Conservation (phyloP, 1,140 invertebrate genomes). For the Portunus trituberculatus region DNA sequence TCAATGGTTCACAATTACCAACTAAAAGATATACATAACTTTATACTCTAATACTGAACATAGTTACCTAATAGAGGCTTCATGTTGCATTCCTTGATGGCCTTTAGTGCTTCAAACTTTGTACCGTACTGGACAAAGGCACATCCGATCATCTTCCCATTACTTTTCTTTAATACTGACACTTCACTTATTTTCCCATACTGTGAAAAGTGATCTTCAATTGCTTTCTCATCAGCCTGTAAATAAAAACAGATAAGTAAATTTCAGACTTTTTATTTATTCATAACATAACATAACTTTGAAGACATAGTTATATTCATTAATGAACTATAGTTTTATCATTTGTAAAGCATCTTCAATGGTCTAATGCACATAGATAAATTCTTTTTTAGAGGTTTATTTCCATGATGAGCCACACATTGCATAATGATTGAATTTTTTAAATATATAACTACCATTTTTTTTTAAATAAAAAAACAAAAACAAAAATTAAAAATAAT, state of each 20-base stretch:
- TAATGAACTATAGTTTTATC: neutral
- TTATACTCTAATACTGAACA: neutral
- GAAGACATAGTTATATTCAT: neutral
- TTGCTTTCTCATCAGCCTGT: slow-evolving; percentile 45
- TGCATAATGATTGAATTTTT: too few relatives aligned
- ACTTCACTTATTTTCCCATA: slow-evolving; percentile 53
- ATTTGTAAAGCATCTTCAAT: neutral
- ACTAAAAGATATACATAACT: too few relatives aligned
- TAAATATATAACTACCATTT: too few relatives aligned
- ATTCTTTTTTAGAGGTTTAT: too few relatives aligned
- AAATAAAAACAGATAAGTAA: slow-evolving; percentile 28
- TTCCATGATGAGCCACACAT: too few relatives aligned
- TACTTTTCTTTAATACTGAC: slow-evolving; percentile 34
- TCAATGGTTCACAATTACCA: too few relatives aligned
- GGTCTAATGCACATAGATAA: too few relatives aligned
- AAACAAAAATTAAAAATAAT: neutral
- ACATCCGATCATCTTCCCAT: slow-evolving; percentile 58
- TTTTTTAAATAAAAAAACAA: neutral
- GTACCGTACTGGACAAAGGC: slow-evolving; percentile 53
- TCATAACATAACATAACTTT: neutral
- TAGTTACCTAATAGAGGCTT: slow-evolving; percentile 70
- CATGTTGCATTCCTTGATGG: slow-evolving; percentile 65
- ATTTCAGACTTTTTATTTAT: neutral
- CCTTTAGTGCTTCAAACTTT: slow-evolving; percentile 25
- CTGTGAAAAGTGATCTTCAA: slow-evolving; percentile 45